Evolutionary conservation across 1,140 invertebrate species (phyloP).

Genomic region (Ridgeia piscesae): DNA sequence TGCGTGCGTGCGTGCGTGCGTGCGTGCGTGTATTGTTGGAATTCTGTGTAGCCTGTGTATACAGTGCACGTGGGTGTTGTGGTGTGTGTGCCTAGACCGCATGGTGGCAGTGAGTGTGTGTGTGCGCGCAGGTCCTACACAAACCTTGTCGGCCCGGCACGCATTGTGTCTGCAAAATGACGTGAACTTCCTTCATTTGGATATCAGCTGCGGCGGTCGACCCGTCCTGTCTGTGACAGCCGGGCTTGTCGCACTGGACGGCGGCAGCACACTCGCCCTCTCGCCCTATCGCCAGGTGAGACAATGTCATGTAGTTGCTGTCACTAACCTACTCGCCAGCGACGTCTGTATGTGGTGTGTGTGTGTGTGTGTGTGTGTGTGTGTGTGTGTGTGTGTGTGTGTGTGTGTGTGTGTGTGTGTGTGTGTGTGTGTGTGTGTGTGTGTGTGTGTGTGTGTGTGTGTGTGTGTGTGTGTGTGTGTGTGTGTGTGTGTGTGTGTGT

Average conservation of each 20-base stretch:
- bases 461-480: too few species aligned
- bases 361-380: too few species aligned
- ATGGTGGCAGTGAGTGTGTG: neutral
- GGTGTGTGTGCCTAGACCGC: neutral
- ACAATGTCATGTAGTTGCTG: neutral
- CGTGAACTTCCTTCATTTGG: neutral
- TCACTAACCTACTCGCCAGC: neutral
- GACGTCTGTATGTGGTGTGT: too few species aligned
- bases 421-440: too few species aligned
- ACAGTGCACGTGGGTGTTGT: neutral
- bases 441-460: too few species aligned
- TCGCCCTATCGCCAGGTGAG: neutral
- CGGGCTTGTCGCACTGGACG: neutral
- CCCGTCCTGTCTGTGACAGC: neutral
- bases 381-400: too few species aligned
- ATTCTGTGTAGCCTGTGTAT: conserved; percentile 20
- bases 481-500: too few species aligned
- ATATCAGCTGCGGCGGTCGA: neutral
- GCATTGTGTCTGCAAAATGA: neutral
- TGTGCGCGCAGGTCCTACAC: neutral
- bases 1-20: conserved; percentile 28
- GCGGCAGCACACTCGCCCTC: neutral
- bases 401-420: too few species aligned
- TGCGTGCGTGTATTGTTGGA: conserved; percentile 28
- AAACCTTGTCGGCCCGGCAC: neutral